phyloP scores from a whole-genome alignment of 2,888 invertebrate genomes.

The Podabrus alpinus region DNA sequence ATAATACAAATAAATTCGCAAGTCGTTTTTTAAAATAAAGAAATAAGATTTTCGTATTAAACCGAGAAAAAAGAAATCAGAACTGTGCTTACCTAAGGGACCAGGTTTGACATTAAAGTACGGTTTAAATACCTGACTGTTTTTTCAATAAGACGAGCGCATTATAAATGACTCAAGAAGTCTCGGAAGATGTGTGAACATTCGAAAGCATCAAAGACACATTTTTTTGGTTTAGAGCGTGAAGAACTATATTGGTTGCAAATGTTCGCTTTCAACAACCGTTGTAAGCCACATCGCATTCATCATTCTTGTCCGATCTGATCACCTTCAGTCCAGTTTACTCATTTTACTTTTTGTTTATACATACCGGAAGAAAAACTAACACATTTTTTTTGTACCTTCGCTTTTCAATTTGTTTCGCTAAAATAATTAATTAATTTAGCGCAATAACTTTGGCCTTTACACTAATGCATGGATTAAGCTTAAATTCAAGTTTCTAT shows the following conservation, averaged over 20 bases:
- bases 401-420: neutral
- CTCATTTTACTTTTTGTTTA: neutral
- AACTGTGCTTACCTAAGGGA: conserved; percentile 21
- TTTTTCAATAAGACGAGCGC: conserved; percentile 36
- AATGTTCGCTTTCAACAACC: conserved; percentile 36
- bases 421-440: neutral
- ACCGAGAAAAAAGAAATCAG: conserved; percentile 19
- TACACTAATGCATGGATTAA: neutral
- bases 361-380: neutral
- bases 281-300: conserved; percentile 32
- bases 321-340: conserved; percentile 28
- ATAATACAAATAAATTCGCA: neutral
- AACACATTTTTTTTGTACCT: neutral
- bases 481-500: conserved; percentile 26
- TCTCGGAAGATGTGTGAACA: conserved; percentile 36
- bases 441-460: neutral
- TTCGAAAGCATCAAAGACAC: conserved; percentile 38
- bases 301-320: conserved; percentile 35
- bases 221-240: conserved; percentile 31
- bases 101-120: conserved; percentile 29
- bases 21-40: neutral
- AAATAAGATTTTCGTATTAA: neutral
- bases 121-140: conserved; percentile 35
- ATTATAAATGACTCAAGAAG: conserved; percentile 35
- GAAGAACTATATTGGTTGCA: conserved; percentile 33